Evolutionary conservation across 1,140 invertebrate genomes (phyloP).

Genomic region (Mizuhopecten yessoensis): DNA sequence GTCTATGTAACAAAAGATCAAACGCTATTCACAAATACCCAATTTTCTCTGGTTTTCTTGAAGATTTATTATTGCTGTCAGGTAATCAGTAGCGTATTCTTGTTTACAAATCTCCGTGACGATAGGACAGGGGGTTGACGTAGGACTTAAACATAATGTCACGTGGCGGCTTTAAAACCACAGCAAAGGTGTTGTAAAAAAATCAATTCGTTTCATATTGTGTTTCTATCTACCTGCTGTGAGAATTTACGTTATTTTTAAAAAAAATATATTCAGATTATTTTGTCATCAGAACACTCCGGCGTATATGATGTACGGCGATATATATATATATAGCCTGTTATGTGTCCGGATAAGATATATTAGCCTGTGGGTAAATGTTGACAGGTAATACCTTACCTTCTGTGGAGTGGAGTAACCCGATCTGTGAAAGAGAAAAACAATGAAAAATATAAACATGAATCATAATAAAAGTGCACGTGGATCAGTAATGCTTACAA

Average conservation of each 20-base stretch:
- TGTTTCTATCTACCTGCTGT: background rate
- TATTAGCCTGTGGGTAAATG: background rate
- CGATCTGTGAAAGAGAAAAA: slow-evolving; percentile 11
- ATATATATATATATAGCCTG: background rate
- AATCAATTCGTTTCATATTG: background rate
- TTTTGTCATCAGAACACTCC: background rate
- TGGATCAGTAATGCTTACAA: too few relatives aligned
- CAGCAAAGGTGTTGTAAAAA: background rate
- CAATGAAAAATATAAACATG: background rate
- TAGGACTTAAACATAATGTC: background rate
- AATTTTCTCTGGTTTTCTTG: background rate
- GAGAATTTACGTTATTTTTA: background rate
- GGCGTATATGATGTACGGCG: background rate
- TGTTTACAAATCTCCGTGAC: background rate
- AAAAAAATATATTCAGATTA: background rate
- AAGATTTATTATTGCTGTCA: background rate
- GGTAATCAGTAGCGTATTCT: background rate
- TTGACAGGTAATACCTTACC: background rate
- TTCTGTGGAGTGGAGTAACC: background rate
- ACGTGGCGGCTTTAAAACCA: background rate
- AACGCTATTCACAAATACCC: background rate
- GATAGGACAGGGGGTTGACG: background rate
- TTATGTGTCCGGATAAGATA: background rate
- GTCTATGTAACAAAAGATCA: background rate
- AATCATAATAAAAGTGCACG: background rate